phyloP scores from a whole-genome alignment of 2,797 vertebrate species.

The Pampus argenteus region DNA sequence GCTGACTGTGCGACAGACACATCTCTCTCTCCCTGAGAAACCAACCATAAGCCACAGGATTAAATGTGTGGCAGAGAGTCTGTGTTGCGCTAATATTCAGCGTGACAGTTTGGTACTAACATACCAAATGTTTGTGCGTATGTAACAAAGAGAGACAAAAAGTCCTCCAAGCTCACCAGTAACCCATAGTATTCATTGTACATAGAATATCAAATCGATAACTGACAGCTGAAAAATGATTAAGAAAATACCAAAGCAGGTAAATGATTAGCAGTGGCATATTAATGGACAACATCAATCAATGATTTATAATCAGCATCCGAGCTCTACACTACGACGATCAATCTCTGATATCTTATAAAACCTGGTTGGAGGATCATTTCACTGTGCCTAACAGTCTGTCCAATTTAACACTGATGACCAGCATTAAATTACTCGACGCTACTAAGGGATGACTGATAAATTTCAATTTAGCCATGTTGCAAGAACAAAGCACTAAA shows the following conservation, averaged over 20 bases:
- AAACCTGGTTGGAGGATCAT: conserved; percentile 52
- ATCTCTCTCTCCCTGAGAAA: conserved; percentile 64
- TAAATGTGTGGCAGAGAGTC: conserved; percentile 71
- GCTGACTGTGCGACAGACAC: conserved; percentile 66
- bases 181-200: conserved; percentile 30
- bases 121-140: not conserved
- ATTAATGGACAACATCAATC: conserved; percentile 61
- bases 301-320: conserved; percentile 63
- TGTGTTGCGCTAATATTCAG: conserved; percentile 60
- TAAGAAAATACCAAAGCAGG: conserved; percentile 34
- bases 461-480: conserved; percentile 65
- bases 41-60: conserved; percentile 70
- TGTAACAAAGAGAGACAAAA: not conserved
- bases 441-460: conserved; percentile 57
- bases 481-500: conserved; percentile 64
- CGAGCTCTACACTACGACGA: conserved; percentile 30
- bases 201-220: conserved; percentile 29
- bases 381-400: conserved; percentile 44
- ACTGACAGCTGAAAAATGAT: conserved; percentile 44
- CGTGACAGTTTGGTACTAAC: conserved; percentile 27
- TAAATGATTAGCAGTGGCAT: conserved; percentile 52
- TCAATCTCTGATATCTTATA: conserved; percentile 65
- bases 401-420: conserved; percentile 68
- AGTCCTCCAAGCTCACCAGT: conserved; percentile 12
- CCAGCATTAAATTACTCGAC: conserved; percentile 64